Evolutionary conservation across 1,140 invertebrate genomes (phyloP), one percentile per base, ranked within the genome.

Genomic region (Camponotus floridanus): DNA sequence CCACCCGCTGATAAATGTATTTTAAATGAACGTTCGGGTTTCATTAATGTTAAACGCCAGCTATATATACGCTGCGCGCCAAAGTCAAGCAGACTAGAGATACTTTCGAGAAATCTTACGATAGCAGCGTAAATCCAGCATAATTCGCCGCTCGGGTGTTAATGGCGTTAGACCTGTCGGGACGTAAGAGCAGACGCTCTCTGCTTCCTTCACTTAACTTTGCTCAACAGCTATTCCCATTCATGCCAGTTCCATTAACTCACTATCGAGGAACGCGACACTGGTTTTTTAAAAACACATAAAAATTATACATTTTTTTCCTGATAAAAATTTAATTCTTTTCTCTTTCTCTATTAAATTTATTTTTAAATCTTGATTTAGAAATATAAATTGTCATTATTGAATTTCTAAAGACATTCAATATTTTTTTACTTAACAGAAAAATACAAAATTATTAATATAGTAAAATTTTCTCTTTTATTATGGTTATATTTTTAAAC

Each of bases 91-190:
- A 73, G 74, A 85, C 74, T 78, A 76, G 70, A 78, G 74, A 85
- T 85, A 76, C 81, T 78, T 85, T 78, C 45, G 73, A 78, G 74
- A 85, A 85, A 78, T 85, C 81, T 85, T 85, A 85, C 74, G 81
- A 85, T 85, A 78, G 81, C 73, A 55, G 71, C 42, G 71, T 59
- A 76, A 85, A 85, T 78, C 81, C 81, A 48, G 71, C 36, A 76
- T 85, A 85, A 85, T 76, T 85, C 74, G 81, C 73, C 59, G 74
- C 81, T 78, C 45, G 59, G 61, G 81, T 45, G 74, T 85, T 78
- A 85, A 76, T 78, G 73, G 71, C 81, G 74, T 85, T 85, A 85
- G 81, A 78, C 81, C 70, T 78, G 81, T 85, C 74, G 61, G 81
- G 79, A 36, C 55, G 55, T 83, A 83, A 83, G 79, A 83, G 79